Conservation (phyloP, 2,888 invertebrate genomes). For the Mythimna impura region DNA sequence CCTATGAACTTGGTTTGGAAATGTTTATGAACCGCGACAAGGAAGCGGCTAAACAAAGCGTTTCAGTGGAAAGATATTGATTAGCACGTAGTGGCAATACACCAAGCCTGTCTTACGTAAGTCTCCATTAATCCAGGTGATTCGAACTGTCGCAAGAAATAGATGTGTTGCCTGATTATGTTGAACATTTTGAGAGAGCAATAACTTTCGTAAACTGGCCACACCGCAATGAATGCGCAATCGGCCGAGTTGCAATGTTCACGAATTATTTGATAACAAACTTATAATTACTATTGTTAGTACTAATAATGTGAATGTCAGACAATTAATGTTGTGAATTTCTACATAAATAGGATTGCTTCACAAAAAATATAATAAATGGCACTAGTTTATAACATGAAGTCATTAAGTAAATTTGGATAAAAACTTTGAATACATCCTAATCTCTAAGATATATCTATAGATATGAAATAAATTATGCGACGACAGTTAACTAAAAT, state of each 20-base stretch:
- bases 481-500: not conserved
- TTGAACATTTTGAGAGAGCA: slow-evolving; percentile 62
- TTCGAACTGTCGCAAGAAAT: slow-evolving; percentile 59
- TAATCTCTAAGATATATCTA: not conserved
- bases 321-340: slow-evolving; percentile 19
- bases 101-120: slow-evolving; percentile 49
- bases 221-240: slow-evolving; percentile 61
- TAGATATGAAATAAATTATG: not conserved
- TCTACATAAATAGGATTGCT: slow-evolving; percentile 5
- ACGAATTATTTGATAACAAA: slow-evolving; percentile 72
- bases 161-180: slow-evolving; percentile 67
- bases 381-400: slow-evolving; percentile 1
- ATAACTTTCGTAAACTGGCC: slow-evolving; percentile 68
- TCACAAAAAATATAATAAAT: not conserved
- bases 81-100: slow-evolving; percentile 25
- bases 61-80: slow-evolving; percentile 31
- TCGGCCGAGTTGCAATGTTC: slow-evolving; percentile 69
- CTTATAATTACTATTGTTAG: slow-evolving; percentile 63
- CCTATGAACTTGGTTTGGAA: slow-evolving; percentile 40
- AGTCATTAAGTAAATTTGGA: slow-evolving; percentile 5
- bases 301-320: slow-evolving; percentile 52
- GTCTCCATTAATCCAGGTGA: slow-evolving; percentile 55
- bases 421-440: not conserved
- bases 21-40: slow-evolving; percentile 8
- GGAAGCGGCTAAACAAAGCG: slow-evolving; percentile 18